A percentile compares a stretch with the other conserved stretches of the same genome.
phyloP scores from a whole-genome alignment of 2,113 vertebrate genomes.

The Ictalurus furcatus region DNA sequence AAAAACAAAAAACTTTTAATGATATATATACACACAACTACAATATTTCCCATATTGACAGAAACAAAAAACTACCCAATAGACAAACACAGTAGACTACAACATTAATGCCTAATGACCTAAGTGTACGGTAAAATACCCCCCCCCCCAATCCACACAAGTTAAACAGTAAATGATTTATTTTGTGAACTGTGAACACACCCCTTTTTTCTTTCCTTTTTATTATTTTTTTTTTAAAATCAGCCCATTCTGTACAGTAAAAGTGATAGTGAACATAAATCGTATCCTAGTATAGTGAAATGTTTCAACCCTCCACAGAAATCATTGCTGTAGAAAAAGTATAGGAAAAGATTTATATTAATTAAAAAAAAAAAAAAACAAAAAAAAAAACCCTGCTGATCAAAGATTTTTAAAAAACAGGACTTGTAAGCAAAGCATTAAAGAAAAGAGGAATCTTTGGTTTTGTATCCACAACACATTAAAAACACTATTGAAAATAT shows the following conservation, averaged over 20 bases:
- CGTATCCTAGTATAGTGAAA: not conserved
- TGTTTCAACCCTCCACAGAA: not conserved
- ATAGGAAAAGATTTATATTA: not conserved
- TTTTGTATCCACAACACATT: constrained; percentile 9
- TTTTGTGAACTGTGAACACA: not conserved
- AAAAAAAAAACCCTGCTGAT: not conserved
- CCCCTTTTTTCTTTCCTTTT: no score
- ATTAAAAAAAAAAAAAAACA: not conserved
- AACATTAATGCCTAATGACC: constrained; percentile 1
- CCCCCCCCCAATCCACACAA: not conserved
- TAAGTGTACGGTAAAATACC: not conserved
- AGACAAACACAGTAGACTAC: not conserved
- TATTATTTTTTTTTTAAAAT: not conserved
- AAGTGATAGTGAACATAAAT: not conserved
- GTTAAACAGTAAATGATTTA: not conserved
- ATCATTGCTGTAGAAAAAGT: not conserved
- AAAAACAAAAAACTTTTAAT: constrained; percentile 9
- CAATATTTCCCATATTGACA: constrained; percentile 34
- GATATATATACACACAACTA: constrained; percentile 31
- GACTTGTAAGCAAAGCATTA: not conserved
- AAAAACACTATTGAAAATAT: not conserved
- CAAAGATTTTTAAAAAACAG: not conserved
- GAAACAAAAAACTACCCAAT: constrained; percentile 6
- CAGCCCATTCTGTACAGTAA: constrained; percentile 13
- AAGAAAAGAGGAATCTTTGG: constrained; percentile 19